phyloP scores from a whole-genome alignment of 1,140 invertebrate species.

The Lepidurus couesii region DNA sequence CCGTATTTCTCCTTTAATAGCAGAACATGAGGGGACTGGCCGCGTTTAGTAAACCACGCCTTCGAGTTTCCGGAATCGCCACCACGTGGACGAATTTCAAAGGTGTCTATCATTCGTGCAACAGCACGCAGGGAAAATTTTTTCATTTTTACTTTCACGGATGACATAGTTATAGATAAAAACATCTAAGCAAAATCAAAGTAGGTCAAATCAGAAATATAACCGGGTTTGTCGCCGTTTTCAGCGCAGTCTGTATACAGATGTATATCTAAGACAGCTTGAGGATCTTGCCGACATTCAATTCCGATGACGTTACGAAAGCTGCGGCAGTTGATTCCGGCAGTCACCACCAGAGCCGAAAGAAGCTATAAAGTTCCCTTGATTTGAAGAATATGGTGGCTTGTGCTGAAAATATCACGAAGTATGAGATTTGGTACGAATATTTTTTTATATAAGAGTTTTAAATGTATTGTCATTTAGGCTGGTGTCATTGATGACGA shows the following conservation, averaged over 20 bases:
- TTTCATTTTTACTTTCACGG: too few relatives aligned
- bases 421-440: not conserved
- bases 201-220: not conserved
- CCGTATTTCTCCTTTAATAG: too few relatives aligned
- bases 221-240: conserved; percentile 4
- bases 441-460: not conserved
- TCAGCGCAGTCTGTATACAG: conserved; percentile 28
- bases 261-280: conserved; percentile 29
- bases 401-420: conserved; percentile 24
- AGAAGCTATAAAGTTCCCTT: not conserved
- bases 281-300: conserved; percentile 32
- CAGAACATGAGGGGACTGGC: too few relatives aligned
- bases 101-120: too few relatives aligned
- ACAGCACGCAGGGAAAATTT: too few relatives aligned
- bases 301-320: conserved; percentile 27
- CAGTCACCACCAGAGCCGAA: conserved; percentile 24
- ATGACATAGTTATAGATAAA: too few relatives aligned
- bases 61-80: too few relatives aligned
- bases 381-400: conserved; percentile 28
- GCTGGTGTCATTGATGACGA: conserved; percentile 41
- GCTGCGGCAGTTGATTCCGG: conserved; percentile 24
- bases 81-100: too few relatives aligned
- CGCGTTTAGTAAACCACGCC: too few relatives aligned
- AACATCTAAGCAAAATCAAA: too few relatives aligned
- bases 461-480: not conserved